Evolutionary conservation across 2,797 vertebrate genomes (phyloP).

Genomic region (Aulostomus chinensis): DNA sequence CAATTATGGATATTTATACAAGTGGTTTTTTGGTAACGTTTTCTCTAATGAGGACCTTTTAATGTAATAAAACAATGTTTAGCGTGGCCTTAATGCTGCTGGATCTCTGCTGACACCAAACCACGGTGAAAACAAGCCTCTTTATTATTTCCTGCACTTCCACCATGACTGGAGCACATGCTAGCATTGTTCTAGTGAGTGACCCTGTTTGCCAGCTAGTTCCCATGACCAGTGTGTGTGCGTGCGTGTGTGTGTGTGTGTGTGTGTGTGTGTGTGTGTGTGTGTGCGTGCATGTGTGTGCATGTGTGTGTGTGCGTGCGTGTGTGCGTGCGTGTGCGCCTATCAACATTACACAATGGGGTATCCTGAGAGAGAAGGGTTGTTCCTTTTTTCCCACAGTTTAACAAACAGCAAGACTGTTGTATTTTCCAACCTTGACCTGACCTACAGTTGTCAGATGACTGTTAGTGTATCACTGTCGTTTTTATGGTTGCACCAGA

Average conservation of each 20-base stretch:
- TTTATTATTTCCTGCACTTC: constrained; percentile 71
- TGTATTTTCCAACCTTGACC: constrained; percentile 36
- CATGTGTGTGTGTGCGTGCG: too few species aligned
- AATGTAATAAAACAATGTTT: constrained; percentile 55
- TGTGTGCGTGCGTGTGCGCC: constrained; percentile 27
- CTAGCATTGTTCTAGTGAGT: constrained; percentile 70
- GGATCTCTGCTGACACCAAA: constrained; percentile 33
- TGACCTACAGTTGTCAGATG: constrained; percentile 17
- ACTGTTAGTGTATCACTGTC: constrained; percentile 3
- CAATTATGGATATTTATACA: constrained; percentile 49
- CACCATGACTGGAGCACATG: constrained; percentile 39
- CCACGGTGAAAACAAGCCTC: constrained; percentile 43
- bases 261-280: constrained; percentile 28
- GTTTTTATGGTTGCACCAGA: constrained; percentile 14
- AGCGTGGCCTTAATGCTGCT: constrained; percentile 29
- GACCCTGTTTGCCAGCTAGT: constrained; percentile 56
- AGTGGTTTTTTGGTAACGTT: constrained; percentile 35
- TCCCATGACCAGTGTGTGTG: constrained; percentile 65
- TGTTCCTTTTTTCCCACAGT: constrained; percentile 70
- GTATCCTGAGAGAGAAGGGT: constrained; percentile 60
- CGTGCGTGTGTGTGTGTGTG: constrained; percentile 35
- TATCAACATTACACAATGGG: constrained; percentile 64
- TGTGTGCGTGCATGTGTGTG: constrained; percentile 33
- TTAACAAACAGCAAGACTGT: constrained; percentile 27
- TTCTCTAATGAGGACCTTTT: constrained; percentile 39